Conservation (phyloP, 2,888 invertebrate genomes). For the Phaedon cochleariae region DNA sequence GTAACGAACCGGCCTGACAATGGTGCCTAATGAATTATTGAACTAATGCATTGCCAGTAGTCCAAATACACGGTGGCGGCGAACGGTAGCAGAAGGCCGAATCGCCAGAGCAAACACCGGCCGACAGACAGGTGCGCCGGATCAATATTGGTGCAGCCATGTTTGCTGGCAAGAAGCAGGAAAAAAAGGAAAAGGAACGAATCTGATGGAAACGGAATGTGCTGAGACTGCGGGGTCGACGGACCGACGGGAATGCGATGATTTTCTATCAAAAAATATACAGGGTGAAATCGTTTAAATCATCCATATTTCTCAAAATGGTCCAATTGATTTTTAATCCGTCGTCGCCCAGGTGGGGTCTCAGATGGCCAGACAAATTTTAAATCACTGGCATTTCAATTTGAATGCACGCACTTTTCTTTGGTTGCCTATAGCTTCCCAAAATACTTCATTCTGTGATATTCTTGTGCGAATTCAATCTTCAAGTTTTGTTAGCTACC, state of each 20-base stretch:
- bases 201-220: neutral
- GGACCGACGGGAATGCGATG: conserved; percentile 21
- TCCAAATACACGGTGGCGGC: neutral
- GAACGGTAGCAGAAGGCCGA: conserved; percentile 47
- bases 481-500: too few species aligned
- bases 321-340: too few species aligned
- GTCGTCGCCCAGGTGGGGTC: too few species aligned
- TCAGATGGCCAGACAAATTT: too few species aligned
- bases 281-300: too few species aligned
- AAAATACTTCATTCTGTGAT: too few species aligned
- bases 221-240: neutral
- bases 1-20: conserved; percentile 6
- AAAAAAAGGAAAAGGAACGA: conserved; percentile 1
- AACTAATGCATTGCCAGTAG: neutral
- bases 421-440: too few species aligned
- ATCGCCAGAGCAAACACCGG: conserved; percentile 37
- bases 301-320: too few species aligned
- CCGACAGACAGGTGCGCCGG: conserved; percentile 48
- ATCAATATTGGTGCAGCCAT: conserved; percentile 53
- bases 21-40: neutral
- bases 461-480: too few species aligned
- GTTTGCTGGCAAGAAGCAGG: conserved; percentile 26
- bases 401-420: too few species aligned
- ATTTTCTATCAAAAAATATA: too few species aligned
- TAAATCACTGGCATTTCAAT: too few species aligned